Evolutionary conservation across 2,888 invertebrate species (phyloP).

Genomic region (Lepidocyrtinus sp.): DNA sequence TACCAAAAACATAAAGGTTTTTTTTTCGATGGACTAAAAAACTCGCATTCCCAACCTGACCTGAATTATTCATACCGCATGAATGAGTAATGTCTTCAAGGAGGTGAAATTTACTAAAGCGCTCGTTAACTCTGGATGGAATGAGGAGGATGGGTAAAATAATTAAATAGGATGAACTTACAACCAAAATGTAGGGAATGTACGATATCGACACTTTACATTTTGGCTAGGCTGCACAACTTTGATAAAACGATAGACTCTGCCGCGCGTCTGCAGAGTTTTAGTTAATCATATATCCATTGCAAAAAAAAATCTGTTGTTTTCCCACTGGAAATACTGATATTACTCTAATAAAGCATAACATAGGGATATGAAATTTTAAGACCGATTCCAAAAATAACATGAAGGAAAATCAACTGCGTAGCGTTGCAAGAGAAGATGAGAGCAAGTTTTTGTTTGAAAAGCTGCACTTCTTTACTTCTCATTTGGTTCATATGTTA

Average conservation of each 20-base stretch:
- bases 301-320: background rate
- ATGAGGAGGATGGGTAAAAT: background rate
- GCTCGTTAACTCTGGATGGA: background rate
- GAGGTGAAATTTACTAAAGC: background rate
- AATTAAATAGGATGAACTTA: background rate
- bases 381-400: background rate
- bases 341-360: background rate
- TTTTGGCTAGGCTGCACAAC: background rate
- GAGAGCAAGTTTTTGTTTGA: background rate
- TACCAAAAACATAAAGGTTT: too few species aligned
- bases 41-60: too few species aligned
- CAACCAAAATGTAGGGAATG: background rate
- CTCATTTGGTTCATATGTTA: background rate
- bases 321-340: background rate
- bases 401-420: conserved; percentile 24
- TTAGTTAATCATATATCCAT: background rate
- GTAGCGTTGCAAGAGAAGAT: conserved; percentile 11
- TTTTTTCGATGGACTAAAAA: too few species aligned
- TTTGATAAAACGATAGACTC: background rate
- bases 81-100: background rate
- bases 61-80: background rate
- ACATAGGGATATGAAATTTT: background rate
- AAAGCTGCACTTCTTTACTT: too few species aligned
- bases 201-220: background rate
- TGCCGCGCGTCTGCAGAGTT: background rate